Conservation (phyloP, 1,140 invertebrate species). For the Meloidogyne floridensis region DNA sequence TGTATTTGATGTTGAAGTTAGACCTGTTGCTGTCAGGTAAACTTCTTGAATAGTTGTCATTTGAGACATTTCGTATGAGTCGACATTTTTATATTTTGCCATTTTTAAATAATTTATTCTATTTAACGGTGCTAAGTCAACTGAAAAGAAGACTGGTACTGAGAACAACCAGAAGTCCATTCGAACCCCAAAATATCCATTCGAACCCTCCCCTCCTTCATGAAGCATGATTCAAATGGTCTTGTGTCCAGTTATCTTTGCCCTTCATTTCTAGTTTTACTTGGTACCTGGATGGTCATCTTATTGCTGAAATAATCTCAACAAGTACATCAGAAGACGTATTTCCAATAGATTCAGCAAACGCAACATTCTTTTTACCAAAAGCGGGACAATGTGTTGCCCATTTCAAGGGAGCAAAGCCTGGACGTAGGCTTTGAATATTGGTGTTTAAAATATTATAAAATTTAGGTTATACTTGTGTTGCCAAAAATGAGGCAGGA, state of each 20-base stretch:
- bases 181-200: too few species aligned
- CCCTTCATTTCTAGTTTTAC: slow-evolving; percentile 44
- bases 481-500: slow-evolving; percentile 60
- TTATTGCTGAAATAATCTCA: slow-evolving; percentile 38
- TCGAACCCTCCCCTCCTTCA: too few species aligned
- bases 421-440: neutral
- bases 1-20: slow-evolving; percentile 61
- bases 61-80: too few species aligned
- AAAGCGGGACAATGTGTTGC: slow-evolving; percentile 59
- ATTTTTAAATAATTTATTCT: neutral
- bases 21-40: slow-evolving; percentile 32
- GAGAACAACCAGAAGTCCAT: too few species aligned
- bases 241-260: too few species aligned
- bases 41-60: neutral
- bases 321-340: neutral
- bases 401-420: slow-evolving; percentile 43
- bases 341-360: slow-evolving; percentile 11
- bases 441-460: slow-evolving; percentile 8
- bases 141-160: too few species aligned
- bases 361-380: slow-evolving; percentile 56
- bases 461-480: slow-evolving; percentile 58
- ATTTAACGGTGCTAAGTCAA: too few species aligned
- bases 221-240: too few species aligned
- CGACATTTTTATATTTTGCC: slow-evolving; percentile 1
- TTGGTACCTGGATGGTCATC: slow-evolving; percentile 60